A percentile compares a stretch with the other conserved stretches of the same genome.
Conservation (phyloP, 1,140 invertebrate genomes). For the Zaprionus lachaisei region DNA sequence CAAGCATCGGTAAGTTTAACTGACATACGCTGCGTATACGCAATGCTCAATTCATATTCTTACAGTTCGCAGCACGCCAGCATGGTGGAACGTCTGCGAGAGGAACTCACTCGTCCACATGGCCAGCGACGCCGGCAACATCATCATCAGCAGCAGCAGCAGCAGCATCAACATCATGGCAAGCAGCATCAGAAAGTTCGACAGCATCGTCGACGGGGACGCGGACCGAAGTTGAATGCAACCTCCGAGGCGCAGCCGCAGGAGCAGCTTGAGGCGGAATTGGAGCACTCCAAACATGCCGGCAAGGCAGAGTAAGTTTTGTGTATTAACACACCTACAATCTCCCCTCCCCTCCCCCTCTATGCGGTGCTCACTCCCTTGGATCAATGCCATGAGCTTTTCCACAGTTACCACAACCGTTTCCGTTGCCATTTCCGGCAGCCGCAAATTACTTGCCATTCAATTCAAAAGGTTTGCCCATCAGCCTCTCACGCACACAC, state of each 20-base stretch:
- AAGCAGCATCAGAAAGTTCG: slow-evolving; percentile 57
- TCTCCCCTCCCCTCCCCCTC: not conserved
- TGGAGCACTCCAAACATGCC: slow-evolving; percentile 26
- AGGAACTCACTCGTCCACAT: slow-evolving; percentile 72
- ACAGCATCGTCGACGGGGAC: slow-evolving; percentile 43
- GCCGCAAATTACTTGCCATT: slow-evolving; percentile 74
- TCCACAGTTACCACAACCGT: slow-evolving; percentile 55
- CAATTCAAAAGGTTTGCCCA: slow-evolving; percentile 57
- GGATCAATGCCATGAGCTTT: not conserved
- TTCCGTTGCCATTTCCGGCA: slow-evolving; percentile 74
- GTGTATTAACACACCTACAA: not conserved
- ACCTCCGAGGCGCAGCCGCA: slow-evolving; percentile 29
- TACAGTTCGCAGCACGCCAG: slow-evolving; percentile 52
- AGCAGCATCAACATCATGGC: slow-evolving; percentile 45
- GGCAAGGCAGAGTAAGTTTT: slow-evolving; percentile 67
- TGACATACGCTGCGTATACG: not conserved
- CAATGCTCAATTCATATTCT: not conserved
- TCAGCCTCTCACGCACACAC: slow-evolving; percentile 67
- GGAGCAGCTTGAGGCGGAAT: slow-evolving; percentile 16
- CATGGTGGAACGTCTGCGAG: slow-evolving; percentile 68
- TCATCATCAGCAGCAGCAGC: slow-evolving; percentile 27
- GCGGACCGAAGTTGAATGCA: slow-evolving; percentile 36
- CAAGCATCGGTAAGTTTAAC: slow-evolving; percentile 65
- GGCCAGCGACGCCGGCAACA: slow-evolving; percentile 18
- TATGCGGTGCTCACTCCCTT: not conserved